phyloP scores from a whole-genome alignment of 2,888 invertebrate genomes.

The Drosophila gaucha region DNA sequence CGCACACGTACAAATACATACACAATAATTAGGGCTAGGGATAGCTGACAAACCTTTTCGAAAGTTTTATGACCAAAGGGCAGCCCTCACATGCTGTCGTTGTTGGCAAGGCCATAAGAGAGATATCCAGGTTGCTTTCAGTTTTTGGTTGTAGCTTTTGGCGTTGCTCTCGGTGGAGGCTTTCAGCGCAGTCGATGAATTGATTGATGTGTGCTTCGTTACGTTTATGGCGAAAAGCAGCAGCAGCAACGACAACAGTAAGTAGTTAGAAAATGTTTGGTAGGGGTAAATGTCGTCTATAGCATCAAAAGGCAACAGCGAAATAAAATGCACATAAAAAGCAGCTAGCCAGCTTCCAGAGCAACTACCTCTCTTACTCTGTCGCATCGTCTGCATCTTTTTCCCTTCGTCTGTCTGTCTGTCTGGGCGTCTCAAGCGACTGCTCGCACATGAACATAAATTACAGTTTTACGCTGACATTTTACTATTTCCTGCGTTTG shows the following conservation, averaged over 20 bases:
- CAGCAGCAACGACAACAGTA: conserved; percentile 17
- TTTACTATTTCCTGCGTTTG: conserved; percentile 74
- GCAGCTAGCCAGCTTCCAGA: conserved; percentile 7
- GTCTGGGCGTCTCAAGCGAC: conserved; percentile 26
- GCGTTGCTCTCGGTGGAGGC: conserved; percentile 40
- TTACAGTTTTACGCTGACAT: conserved; percentile 81
- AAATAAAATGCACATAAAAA: conserved; percentile 73
- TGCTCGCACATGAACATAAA: conserved; percentile 75
- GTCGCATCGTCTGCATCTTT: background rate
- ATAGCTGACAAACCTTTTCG: conserved; percentile 20
- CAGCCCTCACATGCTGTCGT: conserved; percentile 15
- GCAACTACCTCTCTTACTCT: background rate
- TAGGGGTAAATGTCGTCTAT: conserved; percentile 5
- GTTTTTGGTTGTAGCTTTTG: conserved; percentile 3
- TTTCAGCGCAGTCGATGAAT: conserved; percentile 69
- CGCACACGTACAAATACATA: background rate
- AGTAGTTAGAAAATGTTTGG: conserved; percentile 12
- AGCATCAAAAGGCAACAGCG: conserved; percentile 65
- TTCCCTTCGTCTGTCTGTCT: background rate
- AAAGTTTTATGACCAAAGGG: conserved; percentile 47
- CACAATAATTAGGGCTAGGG: conserved; percentile 4
- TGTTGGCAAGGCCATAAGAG: conserved; percentile 34
- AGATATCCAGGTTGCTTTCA: conserved; percentile 9
- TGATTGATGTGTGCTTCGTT: conserved; percentile 68
- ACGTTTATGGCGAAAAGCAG: conserved; percentile 35